Evolutionary conservation across 2,797 vertebrate genomes (phyloP).

Genomic region (Ctenopoma multispine): DNA sequence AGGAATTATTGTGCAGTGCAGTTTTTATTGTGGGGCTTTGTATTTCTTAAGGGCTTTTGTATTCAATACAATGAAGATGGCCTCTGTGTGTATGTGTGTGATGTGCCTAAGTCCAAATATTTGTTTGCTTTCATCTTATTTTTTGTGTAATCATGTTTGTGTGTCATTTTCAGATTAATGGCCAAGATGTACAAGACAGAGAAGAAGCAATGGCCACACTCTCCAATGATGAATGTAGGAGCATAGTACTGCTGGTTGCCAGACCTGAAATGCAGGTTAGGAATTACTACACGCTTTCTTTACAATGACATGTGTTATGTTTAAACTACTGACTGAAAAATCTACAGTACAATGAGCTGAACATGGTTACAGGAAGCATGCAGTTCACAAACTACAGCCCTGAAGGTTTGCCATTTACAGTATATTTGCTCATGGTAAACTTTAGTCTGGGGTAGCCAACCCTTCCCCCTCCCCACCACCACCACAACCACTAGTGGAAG

Average conservation of each 20-base stretch:
- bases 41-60: slow-evolving; percentile 46
- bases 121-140: slow-evolving; percentile 48
- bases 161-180: slow-evolving; percentile 91
- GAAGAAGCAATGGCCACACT: slow-evolving; percentile 93
- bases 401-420: slow-evolving; percentile 34
- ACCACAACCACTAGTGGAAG: slow-evolving; percentile 54
- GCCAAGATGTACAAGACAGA: slow-evolving; percentile 92
- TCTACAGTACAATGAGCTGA: not conserved
- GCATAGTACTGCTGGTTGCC: slow-evolving; percentile 91
- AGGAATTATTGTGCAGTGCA: slow-evolving; percentile 52
- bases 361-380: not conserved
- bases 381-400: slow-evolving; percentile 18
- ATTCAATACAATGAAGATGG: slow-evolving; percentile 11
- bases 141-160: slow-evolving; percentile 69
- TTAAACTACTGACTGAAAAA: not conserved
- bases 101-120: not conserved
- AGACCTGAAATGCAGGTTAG: slow-evolving; percentile 94
- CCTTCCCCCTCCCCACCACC: slow-evolving; percentile 10
- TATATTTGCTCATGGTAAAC: slow-evolving; percentile 50
- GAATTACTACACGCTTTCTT: slow-evolving; percentile 1
- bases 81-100: not conserved
- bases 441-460: slow-evolving; percentile 28
- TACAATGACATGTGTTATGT: not conserved
- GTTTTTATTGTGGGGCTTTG: slow-evolving; percentile 44
- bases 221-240: slow-evolving; percentile 90